Conservation (phyloP, 2,113 vertebrate genomes). For the Falcunculus frontatus region DNA sequence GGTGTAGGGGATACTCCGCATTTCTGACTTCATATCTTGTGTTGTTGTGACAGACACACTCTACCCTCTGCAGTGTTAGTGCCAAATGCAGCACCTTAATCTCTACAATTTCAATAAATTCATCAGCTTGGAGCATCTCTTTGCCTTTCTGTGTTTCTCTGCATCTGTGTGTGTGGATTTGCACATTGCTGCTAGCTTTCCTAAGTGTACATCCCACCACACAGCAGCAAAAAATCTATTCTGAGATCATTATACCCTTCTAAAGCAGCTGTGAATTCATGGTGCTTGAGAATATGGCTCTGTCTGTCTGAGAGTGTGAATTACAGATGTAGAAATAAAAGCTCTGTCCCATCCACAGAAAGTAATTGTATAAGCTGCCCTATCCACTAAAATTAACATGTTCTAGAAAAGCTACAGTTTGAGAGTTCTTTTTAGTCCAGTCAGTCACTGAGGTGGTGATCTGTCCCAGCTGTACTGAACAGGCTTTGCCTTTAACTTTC, state of each 20-base stretch:
- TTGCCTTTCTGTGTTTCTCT: background rate
- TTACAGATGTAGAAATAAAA: background rate
- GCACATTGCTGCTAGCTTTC: rapidly evolving
- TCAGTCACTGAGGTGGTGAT: background rate
- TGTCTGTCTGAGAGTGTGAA: background rate
- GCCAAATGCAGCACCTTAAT: background rate
- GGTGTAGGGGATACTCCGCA: background rate
- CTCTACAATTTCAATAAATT: background rate
- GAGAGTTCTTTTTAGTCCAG: background rate
- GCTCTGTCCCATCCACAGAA: background rate
- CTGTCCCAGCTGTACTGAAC: background rate
- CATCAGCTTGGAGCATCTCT: background rate
- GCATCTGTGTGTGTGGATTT: background rate
- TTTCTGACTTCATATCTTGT: background rate
- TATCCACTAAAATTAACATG: background rate
- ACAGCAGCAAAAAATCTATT: background rate
- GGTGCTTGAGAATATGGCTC: background rate
- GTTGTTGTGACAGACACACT: background rate
- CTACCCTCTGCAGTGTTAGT: rapidly evolving
- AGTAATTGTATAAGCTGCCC: background rate
- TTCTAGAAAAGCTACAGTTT: background rate
- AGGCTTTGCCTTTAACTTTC: background rate
- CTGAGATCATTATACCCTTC: background rate
- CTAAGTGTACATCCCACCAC: background rate
- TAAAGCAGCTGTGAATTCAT: background rate